Conservation (phyloP, 1,140 invertebrate genomes). For the Atta texana region DNA sequence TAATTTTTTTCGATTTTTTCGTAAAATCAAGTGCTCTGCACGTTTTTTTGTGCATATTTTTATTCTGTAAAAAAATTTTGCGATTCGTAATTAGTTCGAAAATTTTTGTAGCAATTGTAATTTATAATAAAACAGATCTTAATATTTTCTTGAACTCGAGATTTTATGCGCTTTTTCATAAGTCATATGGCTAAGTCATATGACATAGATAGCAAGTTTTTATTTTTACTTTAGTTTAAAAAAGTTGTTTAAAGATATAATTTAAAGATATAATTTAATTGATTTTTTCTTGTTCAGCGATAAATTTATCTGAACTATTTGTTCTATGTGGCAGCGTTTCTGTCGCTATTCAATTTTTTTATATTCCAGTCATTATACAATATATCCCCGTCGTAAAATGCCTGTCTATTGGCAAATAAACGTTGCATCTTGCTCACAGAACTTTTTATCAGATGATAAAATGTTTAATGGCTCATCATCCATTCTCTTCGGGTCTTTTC, state of each 20-base stretch:
- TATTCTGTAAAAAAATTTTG: no score
- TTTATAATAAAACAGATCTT: no score
- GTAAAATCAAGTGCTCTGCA: no score
- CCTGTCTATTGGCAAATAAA: slow-evolving; percentile 34
- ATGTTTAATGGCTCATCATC: slow-evolving; percentile 14
- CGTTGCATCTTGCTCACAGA: neutral
- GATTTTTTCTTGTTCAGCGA: neutral
- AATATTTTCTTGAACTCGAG: no score
- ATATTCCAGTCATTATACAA: neutral
- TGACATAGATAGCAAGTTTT: neutral
- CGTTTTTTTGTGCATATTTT: no score
- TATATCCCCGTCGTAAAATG: neutral
- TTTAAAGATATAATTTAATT: neutral
- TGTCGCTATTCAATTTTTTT: neutral
- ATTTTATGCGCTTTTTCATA: neutral
- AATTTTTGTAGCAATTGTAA: no score
- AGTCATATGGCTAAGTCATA: neutral
- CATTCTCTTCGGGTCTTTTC: neutral
- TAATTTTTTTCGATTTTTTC: no score
- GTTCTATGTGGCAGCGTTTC: neutral
- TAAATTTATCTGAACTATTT: neutral
- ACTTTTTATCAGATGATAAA: slow-evolving; percentile 42
- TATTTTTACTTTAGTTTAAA: neutral
- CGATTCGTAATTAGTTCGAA: no score
- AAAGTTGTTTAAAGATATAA: neutral